These are phyloP conservation scores for Anguilla anguilla DNA, from an alignment of 2,797 vertebrate genomes.

Conservation along the genomic window DNA sequence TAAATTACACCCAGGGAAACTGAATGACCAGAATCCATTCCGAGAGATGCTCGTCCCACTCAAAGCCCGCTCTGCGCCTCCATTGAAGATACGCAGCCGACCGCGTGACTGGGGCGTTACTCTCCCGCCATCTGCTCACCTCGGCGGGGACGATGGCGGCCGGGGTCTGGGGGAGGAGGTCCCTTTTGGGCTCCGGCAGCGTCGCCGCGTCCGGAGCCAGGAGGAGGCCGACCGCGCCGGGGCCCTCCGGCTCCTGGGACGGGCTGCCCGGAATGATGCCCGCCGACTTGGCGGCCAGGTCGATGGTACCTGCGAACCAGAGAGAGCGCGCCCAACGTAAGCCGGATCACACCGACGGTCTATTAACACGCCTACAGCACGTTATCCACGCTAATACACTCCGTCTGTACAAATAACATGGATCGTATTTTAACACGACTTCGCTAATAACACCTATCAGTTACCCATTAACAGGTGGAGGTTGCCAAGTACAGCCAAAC, in stretches of 20 bases:
- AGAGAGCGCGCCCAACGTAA: not conserved
- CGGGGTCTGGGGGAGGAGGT: slow-evolving; percentile 66
- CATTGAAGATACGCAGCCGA: not conserved
- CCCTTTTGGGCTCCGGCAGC: slow-evolving; percentile 54
- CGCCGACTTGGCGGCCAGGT: slow-evolving; percentile 93
- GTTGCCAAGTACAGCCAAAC: not conserved
- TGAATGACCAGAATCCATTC: not conserved
- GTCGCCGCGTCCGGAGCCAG: slow-evolving; percentile 46
- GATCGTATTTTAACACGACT: not conserved
- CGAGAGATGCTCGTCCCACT: not conserved
- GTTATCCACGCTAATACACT: not conserved
- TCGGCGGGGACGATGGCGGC: slow-evolving; percentile 64
- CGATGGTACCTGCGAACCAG: slow-evolving; percentile 84
- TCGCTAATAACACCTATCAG: not conserved
- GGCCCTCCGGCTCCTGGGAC: slow-evolving; percentile 71
- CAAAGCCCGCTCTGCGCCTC: not conserved
- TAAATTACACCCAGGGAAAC: not conserved
- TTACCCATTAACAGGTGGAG: not conserved
- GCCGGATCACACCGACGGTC: not conserved
- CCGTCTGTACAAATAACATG: not conserved
- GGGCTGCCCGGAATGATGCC: slow-evolving; percentile 92
- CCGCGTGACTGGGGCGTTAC: not conserved
- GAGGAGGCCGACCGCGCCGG: slow-evolving; percentile 47
- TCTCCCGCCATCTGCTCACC: slow-evolving; percentile 64
- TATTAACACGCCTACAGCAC: not conserved